These are phyloP conservation scores for Cephus spinipes DNA, from an alignment of 2,888 invertebrate species.

Conservation along the genomic window DNA sequence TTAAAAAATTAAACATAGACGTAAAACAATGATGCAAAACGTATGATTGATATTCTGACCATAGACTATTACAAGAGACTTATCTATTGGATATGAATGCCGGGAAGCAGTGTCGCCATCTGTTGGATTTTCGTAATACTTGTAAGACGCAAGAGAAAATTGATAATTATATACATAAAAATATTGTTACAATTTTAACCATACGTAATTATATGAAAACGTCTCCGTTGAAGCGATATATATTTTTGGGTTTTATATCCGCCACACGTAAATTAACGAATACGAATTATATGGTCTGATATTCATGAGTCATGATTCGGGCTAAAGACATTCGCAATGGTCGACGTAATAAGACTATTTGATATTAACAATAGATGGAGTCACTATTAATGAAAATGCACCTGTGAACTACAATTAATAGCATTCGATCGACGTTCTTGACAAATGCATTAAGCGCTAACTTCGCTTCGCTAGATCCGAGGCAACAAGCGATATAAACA, in stretches of 20 bases:
- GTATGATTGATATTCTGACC: too few species aligned
- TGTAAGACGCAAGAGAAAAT: not conserved
- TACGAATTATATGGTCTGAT: not conserved
- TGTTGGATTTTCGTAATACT: not conserved
- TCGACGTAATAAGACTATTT: not conserved
- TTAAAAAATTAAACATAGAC: not conserved
- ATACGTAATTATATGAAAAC: not conserved
- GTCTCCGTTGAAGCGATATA: not conserved
- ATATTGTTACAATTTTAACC: not conserved
- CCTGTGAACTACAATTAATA: not conserved
- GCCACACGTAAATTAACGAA: not conserved
- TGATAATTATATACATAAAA: not conserved
- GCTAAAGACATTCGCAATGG: not conserved
- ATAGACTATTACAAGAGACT: too few species aligned
- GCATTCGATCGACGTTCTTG: slow-evolving; percentile 9
- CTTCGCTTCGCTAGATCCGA: slow-evolving; percentile 7
- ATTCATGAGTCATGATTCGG: not conserved
- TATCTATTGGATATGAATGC: not conserved
- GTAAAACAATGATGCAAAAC: not conserved
- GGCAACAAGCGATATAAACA: slow-evolving; percentile 14
- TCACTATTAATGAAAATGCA: not conserved
- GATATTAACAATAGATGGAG: not conserved
- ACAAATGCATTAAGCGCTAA: slow-evolving; percentile 3
- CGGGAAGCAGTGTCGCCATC: not conserved
- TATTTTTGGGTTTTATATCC: not conserved